phyloP scores from a whole-genome alignment of 2,797 vertebrate genomes.

The Loris lydekkerianus region DNA sequence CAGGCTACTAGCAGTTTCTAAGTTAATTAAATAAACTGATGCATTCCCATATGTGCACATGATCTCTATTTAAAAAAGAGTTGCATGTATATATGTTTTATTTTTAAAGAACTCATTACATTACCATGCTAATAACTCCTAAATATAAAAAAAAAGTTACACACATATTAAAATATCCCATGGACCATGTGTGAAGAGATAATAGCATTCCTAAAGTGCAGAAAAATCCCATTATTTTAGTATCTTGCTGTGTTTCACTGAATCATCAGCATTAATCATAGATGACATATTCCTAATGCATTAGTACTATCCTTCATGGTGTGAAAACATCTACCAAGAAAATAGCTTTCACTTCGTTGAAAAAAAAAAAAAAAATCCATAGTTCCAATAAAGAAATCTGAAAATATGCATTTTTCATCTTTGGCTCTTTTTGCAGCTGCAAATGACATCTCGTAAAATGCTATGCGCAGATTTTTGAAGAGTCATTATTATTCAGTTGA shows the following conservation, averaged over 20 bases:
- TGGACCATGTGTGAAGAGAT: conserved; percentile 51
- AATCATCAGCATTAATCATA: conserved; percentile 81
- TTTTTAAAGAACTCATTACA: conserved; percentile 41
- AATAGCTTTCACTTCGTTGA: conserved; percentile 57
- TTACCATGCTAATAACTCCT: conserved; percentile 46
- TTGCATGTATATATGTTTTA: not conserved
- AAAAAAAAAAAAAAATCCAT: conserved; percentile 7
- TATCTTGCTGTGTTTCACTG: conserved; percentile 74
- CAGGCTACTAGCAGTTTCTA: not conserved
- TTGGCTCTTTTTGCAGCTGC: conserved; percentile 8
- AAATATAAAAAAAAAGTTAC: conserved; percentile 43
- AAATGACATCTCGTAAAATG: conserved; percentile 36
- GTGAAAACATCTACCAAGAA: conserved; percentile 50
- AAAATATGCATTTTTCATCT: conserved; percentile 52
- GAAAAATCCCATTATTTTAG: conserved; percentile 76
- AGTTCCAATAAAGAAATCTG: conserved; percentile 57
- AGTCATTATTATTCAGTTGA: conserved; percentile 2
- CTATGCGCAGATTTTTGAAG: not conserved
- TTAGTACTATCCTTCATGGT: conserved; percentile 76
- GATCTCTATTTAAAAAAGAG: conserved; percentile 43
- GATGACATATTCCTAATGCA: conserved; percentile 80
- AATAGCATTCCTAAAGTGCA: conserved; percentile 72
- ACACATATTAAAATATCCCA: conserved; percentile 29
- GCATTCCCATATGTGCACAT: not conserved
- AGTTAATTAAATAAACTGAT: conserved; percentile 33